These are phyloP conservation scores for Drosophila tani DNA, from an alignment of 1,140 invertebrate species.

Conservation along the genomic window DNA sequence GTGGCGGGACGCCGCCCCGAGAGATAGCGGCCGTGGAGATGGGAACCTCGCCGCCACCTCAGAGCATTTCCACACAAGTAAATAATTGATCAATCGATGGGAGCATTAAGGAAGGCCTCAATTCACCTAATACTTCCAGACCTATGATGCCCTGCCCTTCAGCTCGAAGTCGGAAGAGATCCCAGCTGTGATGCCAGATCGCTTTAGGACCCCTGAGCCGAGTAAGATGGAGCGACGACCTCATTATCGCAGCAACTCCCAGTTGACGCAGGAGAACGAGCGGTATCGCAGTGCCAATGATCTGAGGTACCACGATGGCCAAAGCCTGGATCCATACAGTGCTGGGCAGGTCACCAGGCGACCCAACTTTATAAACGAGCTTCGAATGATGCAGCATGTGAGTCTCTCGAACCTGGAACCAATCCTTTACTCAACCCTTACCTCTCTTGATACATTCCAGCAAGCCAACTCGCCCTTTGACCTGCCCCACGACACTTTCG, in stretches of 20 bases:
- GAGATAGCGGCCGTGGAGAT: constrained; percentile 85
- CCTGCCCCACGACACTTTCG: constrained; percentile 47
- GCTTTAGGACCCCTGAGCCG: constrained; percentile 48
- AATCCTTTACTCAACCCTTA: background rate
- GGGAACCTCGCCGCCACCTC: constrained; percentile 93
- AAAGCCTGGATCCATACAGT: constrained; percentile 25
- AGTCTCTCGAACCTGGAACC: constrained; percentile 8
- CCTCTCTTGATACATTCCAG: constrained; percentile 4
- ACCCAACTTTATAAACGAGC: constrained; percentile 68
- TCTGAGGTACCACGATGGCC: constrained; percentile 40
- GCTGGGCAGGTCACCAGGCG: constrained; percentile 48
- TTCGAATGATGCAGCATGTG: constrained; percentile 64
- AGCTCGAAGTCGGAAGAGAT: constrained; percentile 33
- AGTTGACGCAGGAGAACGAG: constrained; percentile 59
- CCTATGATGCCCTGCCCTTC: constrained; percentile 80
- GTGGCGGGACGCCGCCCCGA: constrained; percentile 86
- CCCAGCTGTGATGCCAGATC: constrained; percentile 23
- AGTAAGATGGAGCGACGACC: constrained; percentile 55
- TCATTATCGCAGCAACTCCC: constrained; percentile 60
- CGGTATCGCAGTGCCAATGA: constrained; percentile 74
- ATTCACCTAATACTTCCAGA: constrained; percentile 64
- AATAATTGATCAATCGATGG: constrained; percentile 4
- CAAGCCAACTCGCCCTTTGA: constrained; percentile 67
- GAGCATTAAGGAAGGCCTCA: background rate
- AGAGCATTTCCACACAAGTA: constrained; percentile 95